These are phyloP conservation scores for Lathamus discolor DNA, from an alignment of 2,113 vertebrate genomes.

Conservation along the genomic window DNA sequence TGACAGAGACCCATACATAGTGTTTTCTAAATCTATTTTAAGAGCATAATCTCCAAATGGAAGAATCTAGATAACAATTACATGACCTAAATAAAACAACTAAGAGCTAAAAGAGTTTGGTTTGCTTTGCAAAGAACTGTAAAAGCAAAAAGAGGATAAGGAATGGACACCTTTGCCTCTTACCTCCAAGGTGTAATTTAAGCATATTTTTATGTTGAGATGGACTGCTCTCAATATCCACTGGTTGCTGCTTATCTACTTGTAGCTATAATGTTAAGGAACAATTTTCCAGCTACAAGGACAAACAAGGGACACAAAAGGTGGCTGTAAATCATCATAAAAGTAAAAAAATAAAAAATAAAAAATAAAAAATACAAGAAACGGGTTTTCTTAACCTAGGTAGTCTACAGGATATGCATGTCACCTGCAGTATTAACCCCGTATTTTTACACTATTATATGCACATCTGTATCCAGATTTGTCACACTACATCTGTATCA, in stretches of 20 bases:
- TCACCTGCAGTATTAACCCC: neutral
- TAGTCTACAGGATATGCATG: neutral
- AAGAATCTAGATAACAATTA: neutral
- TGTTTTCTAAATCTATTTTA: neutral
- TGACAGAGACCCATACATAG: neutral
- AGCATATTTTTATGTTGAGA: neutral
- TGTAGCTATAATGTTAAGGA: neutral
- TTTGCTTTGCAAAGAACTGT: neutral
- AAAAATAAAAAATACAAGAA: neutral
- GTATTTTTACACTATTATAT: neutral
- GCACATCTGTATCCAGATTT: neutral
- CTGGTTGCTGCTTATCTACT: neutral
- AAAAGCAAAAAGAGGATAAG: neutral
- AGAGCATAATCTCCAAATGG: neutral
- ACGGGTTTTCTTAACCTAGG: neutral
- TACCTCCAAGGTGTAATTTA: neutral
- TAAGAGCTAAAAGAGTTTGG: neutral
- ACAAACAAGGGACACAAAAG: neutral
- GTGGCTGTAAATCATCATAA: neutral
- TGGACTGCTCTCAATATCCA: neutral
- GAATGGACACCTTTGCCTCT: neutral
- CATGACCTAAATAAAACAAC: conserved; percentile 20
- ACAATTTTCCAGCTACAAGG: neutral
- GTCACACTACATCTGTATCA: neutral
- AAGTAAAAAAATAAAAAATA: neutral